These are phyloP conservation scores for Heliconius ethilla DNA, from an alignment of 2,888 invertebrate species.

Conservation along the genomic window DNA sequence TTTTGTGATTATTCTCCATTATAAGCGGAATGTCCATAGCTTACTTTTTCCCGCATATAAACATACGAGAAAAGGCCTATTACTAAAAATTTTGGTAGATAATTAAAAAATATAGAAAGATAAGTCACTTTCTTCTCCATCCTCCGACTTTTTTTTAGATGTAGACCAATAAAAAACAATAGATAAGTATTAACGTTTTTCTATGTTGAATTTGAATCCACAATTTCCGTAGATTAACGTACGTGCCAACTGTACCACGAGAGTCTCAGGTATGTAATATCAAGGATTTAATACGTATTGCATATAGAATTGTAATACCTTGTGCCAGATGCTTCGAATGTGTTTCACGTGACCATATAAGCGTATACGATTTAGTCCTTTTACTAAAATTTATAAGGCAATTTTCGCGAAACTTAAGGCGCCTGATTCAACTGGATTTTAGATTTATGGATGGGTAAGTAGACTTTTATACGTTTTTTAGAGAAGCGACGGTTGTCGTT, in stretches of 20 bases:
- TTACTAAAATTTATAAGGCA: constrained; percentile 23
- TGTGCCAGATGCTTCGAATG: constrained; percentile 36
- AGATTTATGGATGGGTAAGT: neutral
- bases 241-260: neutral
- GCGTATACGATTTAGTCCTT: constrained; percentile 32
- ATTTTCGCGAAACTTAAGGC: constrained; percentile 23
- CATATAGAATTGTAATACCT: constrained; percentile 29
- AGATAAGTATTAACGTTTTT: no score
- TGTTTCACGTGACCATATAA: constrained; percentile 35
- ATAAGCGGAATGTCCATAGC: no score
- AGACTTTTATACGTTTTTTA: neutral
- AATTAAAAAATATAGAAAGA: no score
- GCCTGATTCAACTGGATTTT: constrained; percentile 5
- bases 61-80: no score
- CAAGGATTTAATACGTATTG: constrained; percentile 30
- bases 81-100: no score
- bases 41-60: no score
- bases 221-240: neutral
- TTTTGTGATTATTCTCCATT: no score
- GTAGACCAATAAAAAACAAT: no score
- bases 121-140: neutral
- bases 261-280: constrained; percentile 3
- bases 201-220: neutral
- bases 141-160: neutral
- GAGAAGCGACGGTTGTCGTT: no score